Base-by-base conservation (phyloP, 2,113 vertebrate species). In the Sula dactylatra region DNA sequence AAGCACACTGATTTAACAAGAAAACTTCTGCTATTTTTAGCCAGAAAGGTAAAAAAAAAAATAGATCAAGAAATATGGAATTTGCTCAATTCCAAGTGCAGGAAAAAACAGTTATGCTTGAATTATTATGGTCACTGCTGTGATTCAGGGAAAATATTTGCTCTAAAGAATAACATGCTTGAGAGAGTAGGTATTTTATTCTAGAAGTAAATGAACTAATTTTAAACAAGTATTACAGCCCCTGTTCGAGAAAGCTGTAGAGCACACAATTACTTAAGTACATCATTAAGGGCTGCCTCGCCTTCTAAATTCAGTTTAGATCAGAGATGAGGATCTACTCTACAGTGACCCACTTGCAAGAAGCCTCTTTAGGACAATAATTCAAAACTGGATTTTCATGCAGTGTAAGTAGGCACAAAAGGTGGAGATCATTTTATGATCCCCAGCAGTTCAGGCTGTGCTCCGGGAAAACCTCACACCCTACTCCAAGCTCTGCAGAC, bases 11-110 rank as follows among this genome's bases (percentile, higher is more conserved):
- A 94, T 89, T 90, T 96, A 91, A 93, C 78, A 89, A 66, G 76
- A 86, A 95, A 96, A 77, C 24, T 83, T 93, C 67, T 72, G 40
- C 70, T 93, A 90, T 96, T 95, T 96, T 96, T 90, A 94, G 81
- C 44, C 7, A 76, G 88, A 81, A 94, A n/a, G 9, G 10, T 4
- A 7, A 21, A 26, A 6, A 14, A 29, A 44, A 32, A 64, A 38
- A 11, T 1, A 78, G 17, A 90, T 64, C 21, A 80, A 94, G 93
- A 94, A 95, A 79, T 69, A 80, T 0, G 8, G 71, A 95, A 88
- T 88, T 94, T 83, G 36, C 70, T 91, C 73, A 65, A 67, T 95
- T 94, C 52, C 78, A 89, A 73, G 58, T 54, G 74, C 70, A 86
- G 83, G 54, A 58, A 92, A 92, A 91, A 94, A 61, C 19, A 88